Evolutionary conservation across 2,888 invertebrate species (phyloP), one percentile per base, ranked within the genome.

Genomic region (Chironomus tentans): DNA sequence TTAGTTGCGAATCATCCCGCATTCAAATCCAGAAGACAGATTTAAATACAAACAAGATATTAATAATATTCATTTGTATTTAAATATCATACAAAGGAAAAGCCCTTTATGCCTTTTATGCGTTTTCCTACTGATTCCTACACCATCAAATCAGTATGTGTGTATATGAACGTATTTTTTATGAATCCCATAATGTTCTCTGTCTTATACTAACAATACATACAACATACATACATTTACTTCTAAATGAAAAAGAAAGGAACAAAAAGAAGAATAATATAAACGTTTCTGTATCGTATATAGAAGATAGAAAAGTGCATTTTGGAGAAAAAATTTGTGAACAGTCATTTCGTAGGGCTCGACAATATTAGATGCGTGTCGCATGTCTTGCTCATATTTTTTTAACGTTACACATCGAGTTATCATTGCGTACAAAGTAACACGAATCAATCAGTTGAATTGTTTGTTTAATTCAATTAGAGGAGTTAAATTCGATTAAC

Each of bases 231-330:
- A 15, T 72, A 72, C 61, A 61, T 13, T 21, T 28, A 24, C 38
- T 24, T 65, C 21, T 24, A 65, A 65, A 24, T 13, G 24, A 65
- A 22, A 65, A 65, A 21, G 13, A 65, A 65, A 22, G 21, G 65
- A 65, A 65, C 65, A 13, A 13, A 12, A 13, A 18, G 24, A 21
- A 65, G 10, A 18, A 12, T 62, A 50, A 50, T 62, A 50, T 21
- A 47, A 24, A 12, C 3, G 21, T 48, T 18, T 38, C 38, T 38
- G 38, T 38, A 38, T 38, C 38, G 21, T 70, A 18, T 50, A 7
- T 24, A 72, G 72, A 46, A 72, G 72, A 72, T 50, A 62, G 72
- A 72, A 62, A 62, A 50, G 62, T 72, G 72, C 72, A 72, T 72
- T 72, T 70, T 70, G 56, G 72, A 61, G 72, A 72, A 71, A 62